phyloP scores from a whole-genome alignment of 2,797 vertebrate species.

The Microcaecilia unicolor region DNA sequence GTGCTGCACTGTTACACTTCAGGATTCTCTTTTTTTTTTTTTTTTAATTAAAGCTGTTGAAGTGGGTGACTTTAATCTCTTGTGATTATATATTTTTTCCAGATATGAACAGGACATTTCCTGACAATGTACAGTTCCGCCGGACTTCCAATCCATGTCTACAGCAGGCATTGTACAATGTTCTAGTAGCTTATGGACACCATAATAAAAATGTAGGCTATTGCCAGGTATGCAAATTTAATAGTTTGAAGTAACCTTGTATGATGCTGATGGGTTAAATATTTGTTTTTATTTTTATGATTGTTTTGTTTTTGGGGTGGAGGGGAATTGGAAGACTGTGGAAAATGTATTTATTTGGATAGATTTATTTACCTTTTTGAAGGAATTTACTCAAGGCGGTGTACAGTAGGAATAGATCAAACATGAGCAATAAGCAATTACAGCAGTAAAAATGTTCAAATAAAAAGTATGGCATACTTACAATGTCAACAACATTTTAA shows the following conservation, averaged over 20 bases:
- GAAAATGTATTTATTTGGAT: too few species aligned
- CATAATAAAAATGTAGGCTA: constrained; percentile 84
- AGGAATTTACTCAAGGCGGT: too few species aligned
- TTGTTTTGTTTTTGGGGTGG: background rate
- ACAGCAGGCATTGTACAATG: constrained; percentile 71
- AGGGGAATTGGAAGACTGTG: background rate
- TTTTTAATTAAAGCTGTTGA: too few species aligned
- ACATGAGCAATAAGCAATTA: too few species aligned
- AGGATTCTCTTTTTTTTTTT: too few species aligned
- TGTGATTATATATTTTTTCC: background rate
- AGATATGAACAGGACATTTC: constrained; percentile 94
- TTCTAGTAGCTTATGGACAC: constrained; percentile 82
- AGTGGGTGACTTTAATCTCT: too few species aligned
- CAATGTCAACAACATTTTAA: too few species aligned
- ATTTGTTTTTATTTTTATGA: background rate
- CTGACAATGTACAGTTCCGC: constrained; percentile 83
- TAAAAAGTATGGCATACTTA: too few species aligned
- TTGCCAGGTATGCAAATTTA: constrained; percentile 73
- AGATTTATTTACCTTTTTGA: too few species aligned
- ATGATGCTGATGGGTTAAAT: background rate
- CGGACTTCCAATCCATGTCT: constrained; percentile 68
- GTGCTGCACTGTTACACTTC: too few species aligned
- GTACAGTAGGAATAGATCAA: too few species aligned
- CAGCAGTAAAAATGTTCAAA: too few species aligned
- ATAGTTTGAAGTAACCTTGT: background rate